Evolutionary conservation across 1,140 invertebrate genomes (phyloP), one percentile per base, ranked within the genome.

Genomic region (Drosophila tsacasi): DNA sequence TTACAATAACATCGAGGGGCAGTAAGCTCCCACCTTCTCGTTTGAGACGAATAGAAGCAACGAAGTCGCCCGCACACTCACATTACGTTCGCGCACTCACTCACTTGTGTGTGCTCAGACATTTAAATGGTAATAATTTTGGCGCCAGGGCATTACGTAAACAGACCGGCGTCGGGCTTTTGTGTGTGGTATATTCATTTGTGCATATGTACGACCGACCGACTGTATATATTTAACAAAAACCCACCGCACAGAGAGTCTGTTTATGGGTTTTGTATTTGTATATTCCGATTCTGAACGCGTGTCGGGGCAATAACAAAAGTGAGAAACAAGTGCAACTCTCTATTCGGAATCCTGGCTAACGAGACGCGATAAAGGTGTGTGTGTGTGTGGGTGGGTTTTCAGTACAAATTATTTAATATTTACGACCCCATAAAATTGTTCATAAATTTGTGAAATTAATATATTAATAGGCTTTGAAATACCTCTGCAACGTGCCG

Each of bases 61-160:
- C 61, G 19, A 67, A 60, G 66, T 65, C 66, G 42, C 35, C 50
- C 25, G 30, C 62, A 50, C 54, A 65, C 64, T 63, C 72, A 25
- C 44, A 76, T 44, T 73, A 81, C 64, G 68, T 55, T 64, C 52
- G n/a, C n/a, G n/a, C n/a, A 17, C 52, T 19, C 46, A 67, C 55
- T 58, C 59, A 66, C 40, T 39, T 80, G 30, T 72, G 64, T 72
- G 75, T 72, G 75, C 79, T 76, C 66, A 72, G 67, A 61, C 79
- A 81, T 73, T 77, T 87, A 78, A 83, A 86, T 81, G 78, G 72
- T 77, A 77, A 83, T 76, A 84, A 83, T 90, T 89, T 87, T 87
- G 83, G 83, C 83, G 83, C 83, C 83, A 82, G 60, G 78, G 68
- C 79, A 71, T 87, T 87, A 87, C 79, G 79, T 86, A 87, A 87